Conservation (phyloP, 2,888 invertebrate species). For the Marronus borbonicus region DNA sequence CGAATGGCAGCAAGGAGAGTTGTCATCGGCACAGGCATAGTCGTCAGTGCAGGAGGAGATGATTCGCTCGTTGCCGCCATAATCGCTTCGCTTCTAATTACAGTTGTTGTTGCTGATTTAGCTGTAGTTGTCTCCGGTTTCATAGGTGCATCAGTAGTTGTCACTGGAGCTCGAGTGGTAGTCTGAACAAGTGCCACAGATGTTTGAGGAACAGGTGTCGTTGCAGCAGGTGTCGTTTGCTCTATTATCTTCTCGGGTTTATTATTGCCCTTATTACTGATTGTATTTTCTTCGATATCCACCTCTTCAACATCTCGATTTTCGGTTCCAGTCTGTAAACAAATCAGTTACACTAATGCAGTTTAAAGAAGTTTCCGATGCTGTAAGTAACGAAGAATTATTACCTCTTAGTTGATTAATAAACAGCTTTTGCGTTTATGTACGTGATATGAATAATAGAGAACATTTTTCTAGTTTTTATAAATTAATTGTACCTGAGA, state of each 20-base stretch:
- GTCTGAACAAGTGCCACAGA: conserved; percentile 35
- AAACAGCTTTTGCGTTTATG: conserved; percentile 11
- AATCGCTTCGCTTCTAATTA: not conserved
- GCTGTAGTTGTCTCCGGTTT: conserved; percentile 14
- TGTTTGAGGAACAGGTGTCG: conserved; percentile 47
- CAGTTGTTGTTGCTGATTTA: conserved; percentile 3
- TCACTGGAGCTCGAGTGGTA: conserved; percentile 12
- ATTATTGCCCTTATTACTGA: conserved; percentile 49
- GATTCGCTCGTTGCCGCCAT: conserved; percentile 2
- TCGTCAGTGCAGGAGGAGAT: not conserved
- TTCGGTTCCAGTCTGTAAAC: conserved; percentile 33
- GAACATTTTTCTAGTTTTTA: not conserved
- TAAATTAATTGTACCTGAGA: not conserved
- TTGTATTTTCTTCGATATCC: conserved; percentile 52
- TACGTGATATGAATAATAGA: conserved; percentile 4
- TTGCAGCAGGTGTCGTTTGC: conserved; percentile 38
- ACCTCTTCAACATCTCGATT: conserved; percentile 43
- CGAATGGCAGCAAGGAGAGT: conserved; percentile 27
- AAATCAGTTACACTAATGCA: not conserved
- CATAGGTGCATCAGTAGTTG: not conserved
- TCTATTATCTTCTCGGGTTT: conserved; percentile 50
- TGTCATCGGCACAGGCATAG: not conserved
- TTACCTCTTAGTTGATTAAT: conserved; percentile 12
- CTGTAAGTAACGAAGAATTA: conserved; percentile 6
- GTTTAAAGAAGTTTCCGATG: not conserved